Evolutionary conservation across 2,797 vertebrate species (phyloP).

Genomic region (Sarcoramphus papa): DNA sequence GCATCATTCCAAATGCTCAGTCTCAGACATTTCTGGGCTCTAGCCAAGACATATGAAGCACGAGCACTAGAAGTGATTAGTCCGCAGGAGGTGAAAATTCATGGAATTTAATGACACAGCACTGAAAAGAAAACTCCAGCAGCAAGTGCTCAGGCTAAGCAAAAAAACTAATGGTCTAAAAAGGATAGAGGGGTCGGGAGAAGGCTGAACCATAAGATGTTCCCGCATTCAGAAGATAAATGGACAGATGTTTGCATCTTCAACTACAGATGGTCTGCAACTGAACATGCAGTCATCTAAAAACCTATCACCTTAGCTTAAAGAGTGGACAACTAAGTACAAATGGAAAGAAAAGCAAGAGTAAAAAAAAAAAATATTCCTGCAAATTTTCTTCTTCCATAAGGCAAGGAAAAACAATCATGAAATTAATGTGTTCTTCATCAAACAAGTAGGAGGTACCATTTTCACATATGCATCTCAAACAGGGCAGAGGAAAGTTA

Average conservation of each 20-base stretch:
- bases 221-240: not conserved
- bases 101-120: not conserved
- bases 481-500: not conserved
- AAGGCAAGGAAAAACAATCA: not conserved
- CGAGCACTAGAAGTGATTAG: not conserved
- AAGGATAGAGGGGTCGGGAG: not conserved
- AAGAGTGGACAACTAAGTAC: rapidly evolving
- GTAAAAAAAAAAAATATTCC: rapidly evolving
- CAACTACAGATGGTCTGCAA: not conserved
- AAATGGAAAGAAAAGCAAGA: rapidly evolving
- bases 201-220: not conserved
- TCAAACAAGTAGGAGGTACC: rapidly evolving
- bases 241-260: not conserved
- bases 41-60: not conserved
- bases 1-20: not conserved
- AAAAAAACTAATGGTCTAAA: not conserved
- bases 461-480: rapidly evolving
- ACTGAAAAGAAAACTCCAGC: not conserved
- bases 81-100: not conserved
- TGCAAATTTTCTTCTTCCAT: not conserved
- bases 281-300: rapidly evolving
- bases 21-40: not conserved
- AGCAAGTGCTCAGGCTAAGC: not conserved
- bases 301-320: rapidly evolving
- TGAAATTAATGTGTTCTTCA: rapidly evolving